Evolutionary conservation across 2,113 vertebrate genomes (phyloP).

Genomic region (Thryonomys swinderianus): DNA sequence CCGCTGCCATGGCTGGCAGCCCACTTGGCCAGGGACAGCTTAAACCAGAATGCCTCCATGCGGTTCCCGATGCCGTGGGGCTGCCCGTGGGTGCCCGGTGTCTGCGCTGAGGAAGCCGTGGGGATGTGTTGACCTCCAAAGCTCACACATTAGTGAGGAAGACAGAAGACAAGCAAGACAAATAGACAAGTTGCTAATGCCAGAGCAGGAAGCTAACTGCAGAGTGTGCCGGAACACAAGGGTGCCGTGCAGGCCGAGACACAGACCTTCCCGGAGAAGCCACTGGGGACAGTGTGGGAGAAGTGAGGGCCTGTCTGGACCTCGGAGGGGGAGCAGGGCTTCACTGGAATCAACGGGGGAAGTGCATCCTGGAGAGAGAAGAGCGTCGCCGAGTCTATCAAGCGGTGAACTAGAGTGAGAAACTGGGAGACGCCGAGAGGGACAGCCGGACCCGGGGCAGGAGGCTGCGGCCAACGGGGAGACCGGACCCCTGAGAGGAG

Average conservation of each 20-base stretch:
- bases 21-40: background rate
- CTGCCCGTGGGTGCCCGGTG: background rate
- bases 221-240: background rate
- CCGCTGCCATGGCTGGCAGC: background rate
- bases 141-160: background rate
- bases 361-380: conserved; percentile 9
- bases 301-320: background rate
- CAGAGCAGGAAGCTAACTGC: background rate
- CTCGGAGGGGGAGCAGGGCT: background rate
- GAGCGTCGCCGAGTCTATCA: background rate
- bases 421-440: background rate
- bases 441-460: background rate
- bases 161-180: background rate
- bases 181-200: background rate
- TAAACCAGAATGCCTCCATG: background rate
- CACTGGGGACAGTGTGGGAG: background rate
- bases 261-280: background rate
- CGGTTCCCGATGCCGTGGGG: background rate
- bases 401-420: background rate
- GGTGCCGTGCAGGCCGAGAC: background rate
- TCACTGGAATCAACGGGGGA: background rate
- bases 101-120: background rate
- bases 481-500: background rate
- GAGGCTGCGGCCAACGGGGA: background rate
- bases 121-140: background rate